Base-by-base conservation (phyloP, 2,888 invertebrate species). In the Leptopilina syphax region DNA sequence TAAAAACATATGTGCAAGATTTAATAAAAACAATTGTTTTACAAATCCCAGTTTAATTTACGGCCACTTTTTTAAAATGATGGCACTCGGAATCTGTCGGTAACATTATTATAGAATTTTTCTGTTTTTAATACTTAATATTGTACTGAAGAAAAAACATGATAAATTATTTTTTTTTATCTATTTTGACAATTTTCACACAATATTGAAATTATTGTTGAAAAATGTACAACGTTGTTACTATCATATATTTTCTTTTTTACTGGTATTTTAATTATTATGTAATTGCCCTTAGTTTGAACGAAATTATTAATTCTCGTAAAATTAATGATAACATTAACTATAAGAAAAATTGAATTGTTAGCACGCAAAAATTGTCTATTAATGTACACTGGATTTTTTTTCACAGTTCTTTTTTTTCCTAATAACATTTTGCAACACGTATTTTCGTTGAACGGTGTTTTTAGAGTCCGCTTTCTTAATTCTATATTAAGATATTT, bases 361-460 rank as follows among this genome's bases (percentile, higher is more conserved):
- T 63, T 63, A 24, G 8, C 1, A 63, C 63, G 63, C 9, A 63
- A 63, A 34, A 63, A 63, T 63, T 63, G 24, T 63, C 63, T 63
- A 63, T 34, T 63, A 63, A 63, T 63, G 24, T 63, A 57, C 73
- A 57, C 73, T 73, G 34, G 34, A 34, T 54, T 18, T 50, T 70
- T 70, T 73, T 57, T 57, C 34, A 73, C 57, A 34, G 54, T 73
- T 34, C 34, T 34, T 34, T 34, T 34, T 34, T 34, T 73, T 41
- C 34, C 73, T 13, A 70, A 57, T 70, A 12, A 70, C n/a, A 50
- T 57, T 73, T 54, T 10, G 34, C n/a, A 27, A 73, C 13, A 73
- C n/a, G 9, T 54, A 70, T 73, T 60, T 73, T 73, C 73, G 73
- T 73, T 73, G 57, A 73, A 73, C 73, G 57, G n/a, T 73, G 57